Conservation (phyloP, 2,797 vertebrate species). For the Sphenopsis melanotis region DNA sequence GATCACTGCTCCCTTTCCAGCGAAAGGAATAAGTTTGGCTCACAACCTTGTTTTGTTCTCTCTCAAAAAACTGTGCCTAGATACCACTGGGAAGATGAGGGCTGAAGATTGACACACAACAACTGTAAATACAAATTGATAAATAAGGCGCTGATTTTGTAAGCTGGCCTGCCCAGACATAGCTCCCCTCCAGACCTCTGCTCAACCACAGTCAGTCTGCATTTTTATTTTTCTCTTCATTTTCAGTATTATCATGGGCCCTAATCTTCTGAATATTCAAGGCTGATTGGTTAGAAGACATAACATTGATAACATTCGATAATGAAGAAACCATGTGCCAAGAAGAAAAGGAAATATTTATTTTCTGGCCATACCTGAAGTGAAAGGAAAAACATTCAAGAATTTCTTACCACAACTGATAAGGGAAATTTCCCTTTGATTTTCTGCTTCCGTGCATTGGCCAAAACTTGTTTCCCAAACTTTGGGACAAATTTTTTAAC, state of each 20-base stretch:
- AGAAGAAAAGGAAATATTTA: neutral
- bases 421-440: neutral
- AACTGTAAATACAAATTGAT: neutral
- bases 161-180: neutral
- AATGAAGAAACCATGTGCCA: neutral
- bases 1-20: neutral
- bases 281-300: neutral
- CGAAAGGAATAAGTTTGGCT: neutral
- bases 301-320: neutral
- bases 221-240: neutral
- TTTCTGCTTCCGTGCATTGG: neutral
- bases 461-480: neutral
- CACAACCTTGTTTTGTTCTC: neutral
- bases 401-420: neutral
- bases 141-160: neutral
- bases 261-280: neutral
- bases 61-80: neutral
- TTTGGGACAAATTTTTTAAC: neutral
- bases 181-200: neutral
- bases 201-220: neutral
- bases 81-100: neutral
- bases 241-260: neutral
- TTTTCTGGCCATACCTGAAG: neutral
- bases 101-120: constrained; percentile 8
- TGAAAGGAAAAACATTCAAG: neutral